phyloP scores from a whole-genome alignment of 2,797 vertebrate genomes.

The Sebastes itinus region DNA sequence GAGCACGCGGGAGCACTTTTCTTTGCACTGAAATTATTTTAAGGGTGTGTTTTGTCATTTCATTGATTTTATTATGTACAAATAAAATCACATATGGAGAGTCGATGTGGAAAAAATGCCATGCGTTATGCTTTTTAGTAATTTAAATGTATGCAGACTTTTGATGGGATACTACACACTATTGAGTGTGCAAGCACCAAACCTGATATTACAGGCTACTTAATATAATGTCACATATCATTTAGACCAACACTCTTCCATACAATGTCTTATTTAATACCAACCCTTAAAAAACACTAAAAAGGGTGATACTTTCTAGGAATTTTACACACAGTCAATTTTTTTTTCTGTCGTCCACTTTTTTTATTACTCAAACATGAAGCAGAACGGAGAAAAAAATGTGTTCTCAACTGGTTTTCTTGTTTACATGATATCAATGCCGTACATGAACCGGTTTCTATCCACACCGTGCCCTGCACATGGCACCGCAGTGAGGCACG shows the following conservation, averaged over 20 bases:
- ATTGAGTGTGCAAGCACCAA: not conserved
- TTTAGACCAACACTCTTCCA: not conserved
- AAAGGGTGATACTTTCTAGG: not conserved
- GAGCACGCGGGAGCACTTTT: not conserved
- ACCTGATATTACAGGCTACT: not conserved
- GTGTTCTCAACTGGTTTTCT: not conserved
- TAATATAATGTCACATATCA: not conserved
- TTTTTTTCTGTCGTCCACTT: not conserved
- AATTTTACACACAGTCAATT: not conserved
- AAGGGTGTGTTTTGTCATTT: not conserved
- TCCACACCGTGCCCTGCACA: constrained; percentile 5
- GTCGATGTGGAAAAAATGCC: not conserved
- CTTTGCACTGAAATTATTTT: not conserved
- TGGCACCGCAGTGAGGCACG: too few species aligned
- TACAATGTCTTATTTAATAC: not conserved
- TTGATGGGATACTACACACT: not conserved
- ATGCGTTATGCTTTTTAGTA: not conserved
- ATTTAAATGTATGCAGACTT: not conserved
- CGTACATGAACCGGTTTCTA: constrained; percentile 1
- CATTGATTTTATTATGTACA: not conserved
- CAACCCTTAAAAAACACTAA: not conserved
- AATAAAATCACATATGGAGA: not conserved
- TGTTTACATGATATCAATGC: constrained; percentile 1
- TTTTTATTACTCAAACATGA: not conserved
- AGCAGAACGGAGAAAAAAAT: not conserved